Base-by-base conservation (phyloP, 1,140 invertebrate genomes). In the Polypedilum pembai region DNA sequence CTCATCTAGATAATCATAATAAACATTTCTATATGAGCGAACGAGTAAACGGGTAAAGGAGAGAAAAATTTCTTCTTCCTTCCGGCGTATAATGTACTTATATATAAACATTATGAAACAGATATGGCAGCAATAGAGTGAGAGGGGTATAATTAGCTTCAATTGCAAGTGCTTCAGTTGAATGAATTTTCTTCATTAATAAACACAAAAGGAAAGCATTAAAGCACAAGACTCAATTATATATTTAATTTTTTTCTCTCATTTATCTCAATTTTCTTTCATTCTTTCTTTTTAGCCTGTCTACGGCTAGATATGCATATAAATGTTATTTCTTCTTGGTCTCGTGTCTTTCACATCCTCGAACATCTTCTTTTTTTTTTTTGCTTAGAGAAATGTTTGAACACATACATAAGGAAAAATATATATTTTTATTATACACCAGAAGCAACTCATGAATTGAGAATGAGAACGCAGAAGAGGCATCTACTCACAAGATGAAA, bases 181-280 rank as follows among this genome's bases (percentile, higher is more conserved):
- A 56, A 69, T 69, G 20, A 69, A 69, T 69, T 69, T 18, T 69
- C 18, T 18, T 69, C 65, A 69, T 69, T 69, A 69, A 69, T 69
- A 69, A 69, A 18, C 65, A 69, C 17, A 69, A 69, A 33, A 69
- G 18, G 18, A 69, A 18, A 69, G 7, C 17, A 69, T 69, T 69
- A 69, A 69, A 69, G 65, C 20, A 69, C 10, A n/a, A 56, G 45
- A n/a, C 65, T 20, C 65, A 69, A 69, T 69, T 21, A 69, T 18
- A 69, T 69, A 18, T 69, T 33, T 33, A 33, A 33, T 33, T 18
- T 18, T 69, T 69, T 69, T 21, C 20, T 69, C 12, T 15, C 45
- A 56, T 56, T n/a, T 56, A n/a, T 56, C 45, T 56, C n/a, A 56
- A 56, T 56, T 56, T 56, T 56, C 45, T 15, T n/a, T 56, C 12